Evolutionary conservation across 2,797 vertebrate species (phyloP), one percentile per base, ranked within the genome.

Genomic region (Lepus townsendii): DNA sequence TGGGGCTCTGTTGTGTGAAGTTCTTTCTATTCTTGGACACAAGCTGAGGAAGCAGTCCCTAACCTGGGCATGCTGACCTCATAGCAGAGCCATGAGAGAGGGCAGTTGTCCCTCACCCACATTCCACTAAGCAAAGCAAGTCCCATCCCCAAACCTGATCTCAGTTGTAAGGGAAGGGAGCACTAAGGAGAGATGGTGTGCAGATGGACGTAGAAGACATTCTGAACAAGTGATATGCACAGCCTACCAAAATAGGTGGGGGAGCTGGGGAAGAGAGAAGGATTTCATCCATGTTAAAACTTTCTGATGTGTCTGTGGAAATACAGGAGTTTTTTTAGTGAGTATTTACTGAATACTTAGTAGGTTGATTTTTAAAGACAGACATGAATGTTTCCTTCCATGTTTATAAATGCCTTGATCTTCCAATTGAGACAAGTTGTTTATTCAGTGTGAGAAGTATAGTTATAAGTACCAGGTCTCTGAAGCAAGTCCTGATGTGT

Each of bases 401-500:
- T 88, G 76, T 86, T 68, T n/a, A 68, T 62, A 42, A 62, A 5
- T 57, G 42, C 42, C n/a, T 72, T 62, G 3, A 24, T 89, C 22
- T 47, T 80, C 24, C 14, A 72, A 35, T 3, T 0, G 10, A 89
- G 72, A 30, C 9, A 42, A 17, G 52, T 68, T 57, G 16, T 57
- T 50, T 24, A 47, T 68, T 42, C 20, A 6, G 26, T 89, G 2
- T 87, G 73, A 91, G 60, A 82, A 65, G 42, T 47, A 17, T 8
- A 7, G 12, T 50, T 62, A 47, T 38, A 22, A 73, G 68, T 26
- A 16, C 35, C 17, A 76, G 13, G 66, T 88, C 69, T 78, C 66
- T 86, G 76, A 84, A 93, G 62, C 93, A 92, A 82, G 83, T 66
- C 35, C 72, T 92, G 24, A 57, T 82, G 54, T 47, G 57, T 68